These are phyloP conservation scores for Hormiphora californensis DNA, from an alignment of 37 sponge, comb jelly and placozoan genomes.

Conservation along the genomic window DNA sequence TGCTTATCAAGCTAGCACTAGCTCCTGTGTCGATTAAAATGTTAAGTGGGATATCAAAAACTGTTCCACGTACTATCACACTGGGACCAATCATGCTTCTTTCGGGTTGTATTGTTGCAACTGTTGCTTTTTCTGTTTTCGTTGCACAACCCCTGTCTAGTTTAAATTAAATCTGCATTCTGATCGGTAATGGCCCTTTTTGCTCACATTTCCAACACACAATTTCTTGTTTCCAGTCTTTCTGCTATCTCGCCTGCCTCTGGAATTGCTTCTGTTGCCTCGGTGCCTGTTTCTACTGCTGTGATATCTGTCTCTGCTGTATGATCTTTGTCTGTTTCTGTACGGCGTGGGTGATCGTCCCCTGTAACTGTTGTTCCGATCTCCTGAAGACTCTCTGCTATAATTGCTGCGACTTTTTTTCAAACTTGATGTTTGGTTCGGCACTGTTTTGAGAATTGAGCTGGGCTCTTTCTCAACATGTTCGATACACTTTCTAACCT, in stretches of 20 bases:
- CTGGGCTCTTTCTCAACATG: no score
- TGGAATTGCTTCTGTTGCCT: background rate
- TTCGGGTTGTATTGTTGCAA: no score
- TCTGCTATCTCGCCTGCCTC: background rate
- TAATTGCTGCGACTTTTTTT: no score
- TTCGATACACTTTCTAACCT: constrained; percentile 26
- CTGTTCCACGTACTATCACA: no score
- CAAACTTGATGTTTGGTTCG: background rate
- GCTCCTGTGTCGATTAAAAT: constrained; percentile 28
- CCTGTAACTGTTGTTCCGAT: no score
- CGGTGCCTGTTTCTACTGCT: background rate
- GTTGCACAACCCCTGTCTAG: background rate
- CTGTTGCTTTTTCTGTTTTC: background rate
- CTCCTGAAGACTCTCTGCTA: no score
- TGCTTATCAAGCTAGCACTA: background rate
- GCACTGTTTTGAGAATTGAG: background rate
- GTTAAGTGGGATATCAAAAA: background rate
- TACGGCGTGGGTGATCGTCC: no score
- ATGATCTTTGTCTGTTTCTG: background rate
- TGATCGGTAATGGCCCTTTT: background rate
- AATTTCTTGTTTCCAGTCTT: background rate
- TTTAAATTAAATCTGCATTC: background rate
- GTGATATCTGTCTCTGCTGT: background rate
- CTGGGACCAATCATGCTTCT: no score
- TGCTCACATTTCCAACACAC: background rate